Evolutionary conservation across 2,113 vertebrate species (phyloP).

Genomic region (Bubalus kerabau): DNA sequence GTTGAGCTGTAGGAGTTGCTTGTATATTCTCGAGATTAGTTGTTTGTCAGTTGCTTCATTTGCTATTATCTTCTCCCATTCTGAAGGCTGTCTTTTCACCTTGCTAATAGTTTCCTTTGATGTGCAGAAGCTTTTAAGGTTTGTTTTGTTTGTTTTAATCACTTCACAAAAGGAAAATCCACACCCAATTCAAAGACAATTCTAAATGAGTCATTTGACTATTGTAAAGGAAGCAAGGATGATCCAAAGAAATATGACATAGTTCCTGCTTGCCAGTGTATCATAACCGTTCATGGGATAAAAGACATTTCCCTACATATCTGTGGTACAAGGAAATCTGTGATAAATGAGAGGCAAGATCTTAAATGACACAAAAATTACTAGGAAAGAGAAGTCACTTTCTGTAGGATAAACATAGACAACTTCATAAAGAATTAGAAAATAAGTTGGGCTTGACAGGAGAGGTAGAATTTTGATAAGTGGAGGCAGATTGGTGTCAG

Average conservation of each 20-base stretch:
- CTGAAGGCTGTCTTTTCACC: no score
- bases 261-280: neutral
- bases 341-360: neutral
- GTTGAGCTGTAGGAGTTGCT: no score
- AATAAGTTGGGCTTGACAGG: neutral
- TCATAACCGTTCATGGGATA: neutral
- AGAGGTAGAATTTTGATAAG: neutral
- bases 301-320: neutral
- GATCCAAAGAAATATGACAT: neutral
- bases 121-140: no score
- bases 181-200: neutral
- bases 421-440: neutral
- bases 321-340: neutral
- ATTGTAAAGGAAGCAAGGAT: neutral
- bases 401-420: neutral
- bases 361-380: neutral
- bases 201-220: neutral
- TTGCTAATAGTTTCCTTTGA: no score
- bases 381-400: neutral
- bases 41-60: no score
- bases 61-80: no score
- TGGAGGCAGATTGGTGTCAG: neutral
- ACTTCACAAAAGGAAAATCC: neutral
- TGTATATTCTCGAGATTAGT: no score
- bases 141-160: slow-evolving; percentile 8